Evolutionary conservation across 2,888 invertebrate genomes (phyloP), one percentile per base, ranked within the genome.

Genomic region (Carterocephalus palaemon): DNA sequence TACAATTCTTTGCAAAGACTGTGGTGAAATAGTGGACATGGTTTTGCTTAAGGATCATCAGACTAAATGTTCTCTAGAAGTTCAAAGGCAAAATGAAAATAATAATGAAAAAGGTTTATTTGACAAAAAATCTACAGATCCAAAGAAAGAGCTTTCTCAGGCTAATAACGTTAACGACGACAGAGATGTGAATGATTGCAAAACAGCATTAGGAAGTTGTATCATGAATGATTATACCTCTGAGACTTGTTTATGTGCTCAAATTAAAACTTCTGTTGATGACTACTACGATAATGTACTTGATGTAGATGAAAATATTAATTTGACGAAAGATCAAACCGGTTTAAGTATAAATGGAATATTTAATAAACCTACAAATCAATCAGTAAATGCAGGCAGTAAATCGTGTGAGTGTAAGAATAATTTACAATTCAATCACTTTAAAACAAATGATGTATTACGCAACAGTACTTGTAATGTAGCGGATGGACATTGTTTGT

Each of bases 181-280:
- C 38, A 36, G 48, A 7, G 46, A 47, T 17, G 47, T 63, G 2
- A 60, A 46, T 16, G 62, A 56, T 41, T 78, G 78, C 48, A 68
- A 71, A 56, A 47, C 63, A 36, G 61, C 63, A 38, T 47, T 77
- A 50, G 77, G 75, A 1, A 54, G 57, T 16, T 80, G 79, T 52
- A 67, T 77, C 15, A 62, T 68, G 46, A 60, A 52, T 4, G 62
- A 56, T 1, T 59, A 62, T 41, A 50, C 56, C 1, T 57, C 60
- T 15, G 54, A 53, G n/a, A 62, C 57, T 31, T 77, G 79, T 48
- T 51, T 79, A 10, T 77, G 78, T 57, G 62, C 58, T 32, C 69
- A 79, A 62, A 76, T 64, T 4, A 54, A 46, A 29, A 53, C 6
- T 10, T 52, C 49, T 41, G 49, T 48, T 8, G 54, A 57, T 3